Percentiles rank a stretch among this genome's conserved stretches.
Conservation (phyloP, 2,797 vertebrate species). For the Schizopygopsis malacanthus region DNA sequence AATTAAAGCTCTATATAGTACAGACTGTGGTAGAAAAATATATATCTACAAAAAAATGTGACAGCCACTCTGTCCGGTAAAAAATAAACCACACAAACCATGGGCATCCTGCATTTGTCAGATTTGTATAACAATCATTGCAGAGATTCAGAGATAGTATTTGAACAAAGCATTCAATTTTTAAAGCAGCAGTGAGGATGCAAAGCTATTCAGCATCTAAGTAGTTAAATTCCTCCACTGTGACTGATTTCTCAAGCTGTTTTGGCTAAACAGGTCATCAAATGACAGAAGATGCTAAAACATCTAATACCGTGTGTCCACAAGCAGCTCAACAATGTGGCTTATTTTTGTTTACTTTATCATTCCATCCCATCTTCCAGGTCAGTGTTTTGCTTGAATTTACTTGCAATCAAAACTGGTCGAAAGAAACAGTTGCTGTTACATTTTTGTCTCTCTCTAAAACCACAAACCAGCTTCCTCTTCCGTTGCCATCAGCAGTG, state of each 20-base stretch:
- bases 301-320: conserved; percentile 17
- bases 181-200: neutral
- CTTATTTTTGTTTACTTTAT: conserved; percentile 31
- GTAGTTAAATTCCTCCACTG: conserved; percentile 18
- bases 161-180: neutral
- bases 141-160: neutral
- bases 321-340: conserved; percentile 36
- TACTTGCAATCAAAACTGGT: conserved; percentile 1
- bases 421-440: conserved; percentile 1
- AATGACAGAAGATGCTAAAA: conserved; percentile 18
- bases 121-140: conserved; percentile 9
- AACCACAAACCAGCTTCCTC: conserved; percentile 75
- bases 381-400: neutral
- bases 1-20: conserved; percentile 6
- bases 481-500: conserved; percentile 57
- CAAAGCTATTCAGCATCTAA: neutral
- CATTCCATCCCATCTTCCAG: conserved; percentile 6
- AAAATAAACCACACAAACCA: neutral
- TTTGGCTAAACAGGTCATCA: conserved; percentile 30
- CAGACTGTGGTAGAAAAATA: neutral
- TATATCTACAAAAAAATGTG: neutral
- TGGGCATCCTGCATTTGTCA: neutral
- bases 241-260: neutral
- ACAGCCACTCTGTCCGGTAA: neutral
- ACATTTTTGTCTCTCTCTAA: conserved; percentile 33